phyloP scores from a whole-genome alignment of 1,140 invertebrate species.

The Drosophila repletoides region DNA sequence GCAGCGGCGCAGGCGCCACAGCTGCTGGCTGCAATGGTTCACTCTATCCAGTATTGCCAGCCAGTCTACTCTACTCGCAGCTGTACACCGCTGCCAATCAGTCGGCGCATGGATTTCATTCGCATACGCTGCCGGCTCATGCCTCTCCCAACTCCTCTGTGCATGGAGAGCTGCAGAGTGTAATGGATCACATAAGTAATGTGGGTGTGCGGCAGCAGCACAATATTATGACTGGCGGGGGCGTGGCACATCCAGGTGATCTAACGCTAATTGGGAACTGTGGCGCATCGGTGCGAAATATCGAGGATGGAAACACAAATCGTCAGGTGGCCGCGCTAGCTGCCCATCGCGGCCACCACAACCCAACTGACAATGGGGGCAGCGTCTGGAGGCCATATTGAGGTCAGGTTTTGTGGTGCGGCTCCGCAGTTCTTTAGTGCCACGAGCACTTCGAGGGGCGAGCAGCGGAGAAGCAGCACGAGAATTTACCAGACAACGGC shows the following conservation, averaged over 20 bases:
- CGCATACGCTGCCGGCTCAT: slow-evolving; percentile 86
- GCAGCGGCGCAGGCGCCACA: slow-evolving; percentile 49
- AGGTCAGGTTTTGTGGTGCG: slow-evolving; percentile 82
- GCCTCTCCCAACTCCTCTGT: slow-evolving; percentile 85
- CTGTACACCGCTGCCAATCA: slow-evolving; percentile 91
- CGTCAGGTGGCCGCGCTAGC: slow-evolving; percentile 83
- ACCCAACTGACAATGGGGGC: slow-evolving; percentile 86
- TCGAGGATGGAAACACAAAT: slow-evolving; percentile 83
- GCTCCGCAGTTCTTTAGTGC: slow-evolving; percentile 81
- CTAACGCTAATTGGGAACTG: slow-evolving; percentile 85
- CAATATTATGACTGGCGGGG: slow-evolving; percentile 83
- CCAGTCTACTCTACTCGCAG: slow-evolving; percentile 91
- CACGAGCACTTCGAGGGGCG: slow-evolving; percentile 62
- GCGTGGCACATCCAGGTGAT: slow-evolving; percentile 82
- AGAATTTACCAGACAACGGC: slow-evolving; percentile 16
- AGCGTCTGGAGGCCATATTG: slow-evolving; percentile 86
- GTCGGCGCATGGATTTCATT: slow-evolving; percentile 88
- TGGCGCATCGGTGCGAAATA: slow-evolving; percentile 85
- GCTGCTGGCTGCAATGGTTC: slow-evolving; percentile 85
- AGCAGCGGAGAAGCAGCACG: slow-evolving; percentile 64
- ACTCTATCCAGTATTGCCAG: slow-evolving; percentile 88
- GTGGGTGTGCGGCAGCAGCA: slow-evolving; percentile 83
- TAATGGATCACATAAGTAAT: slow-evolving; percentile 89
- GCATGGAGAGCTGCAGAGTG: slow-evolving; percentile 87
- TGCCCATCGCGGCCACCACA: slow-evolving; percentile 85